Evolutionary conservation across 2,113 vertebrate species (phyloP).

Genomic region (Rhinoptilus africanus): DNA sequence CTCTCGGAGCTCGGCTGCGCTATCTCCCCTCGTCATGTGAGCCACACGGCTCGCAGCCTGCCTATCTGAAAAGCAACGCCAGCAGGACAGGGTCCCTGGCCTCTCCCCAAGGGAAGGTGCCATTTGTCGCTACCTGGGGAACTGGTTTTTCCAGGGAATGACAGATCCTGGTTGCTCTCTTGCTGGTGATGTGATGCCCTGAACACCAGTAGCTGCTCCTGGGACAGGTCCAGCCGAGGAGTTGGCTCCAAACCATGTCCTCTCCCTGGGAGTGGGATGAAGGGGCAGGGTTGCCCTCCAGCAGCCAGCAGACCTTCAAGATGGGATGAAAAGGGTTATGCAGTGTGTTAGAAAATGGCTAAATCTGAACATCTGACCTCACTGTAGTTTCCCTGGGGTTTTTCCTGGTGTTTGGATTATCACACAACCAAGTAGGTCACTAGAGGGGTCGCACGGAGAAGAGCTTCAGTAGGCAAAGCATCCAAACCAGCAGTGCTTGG

Average conservation of each 20-base stretch:
- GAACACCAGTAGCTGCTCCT: background rate
- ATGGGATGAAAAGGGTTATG: background rate
- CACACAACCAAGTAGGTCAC: background rate
- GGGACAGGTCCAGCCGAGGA: background rate
- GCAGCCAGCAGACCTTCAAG: background rate
- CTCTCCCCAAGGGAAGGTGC: background rate
- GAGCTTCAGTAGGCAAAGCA: background rate
- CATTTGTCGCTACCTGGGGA: background rate
- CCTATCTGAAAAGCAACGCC: background rate
- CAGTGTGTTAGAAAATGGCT: background rate
- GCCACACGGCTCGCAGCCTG: background rate
- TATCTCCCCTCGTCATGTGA: conserved; percentile 27
- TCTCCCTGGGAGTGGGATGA: background rate
- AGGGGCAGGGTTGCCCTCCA: background rate
- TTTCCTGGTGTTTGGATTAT: background rate
- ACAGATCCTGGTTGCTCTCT: background rate
- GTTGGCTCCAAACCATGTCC: background rate
- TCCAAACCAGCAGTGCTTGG: background rate
- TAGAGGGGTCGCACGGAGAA: background rate
- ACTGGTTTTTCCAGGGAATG: background rate
- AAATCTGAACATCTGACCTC: background rate
- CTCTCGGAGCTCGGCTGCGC: fast-evolving
- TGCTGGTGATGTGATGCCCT: background rate
- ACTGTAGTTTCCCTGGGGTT: background rate
- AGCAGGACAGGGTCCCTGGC: background rate